Evolutionary conservation across 2,888 invertebrate genomes (phyloP).

Genomic region (Parasteatoda lunata): DNA sequence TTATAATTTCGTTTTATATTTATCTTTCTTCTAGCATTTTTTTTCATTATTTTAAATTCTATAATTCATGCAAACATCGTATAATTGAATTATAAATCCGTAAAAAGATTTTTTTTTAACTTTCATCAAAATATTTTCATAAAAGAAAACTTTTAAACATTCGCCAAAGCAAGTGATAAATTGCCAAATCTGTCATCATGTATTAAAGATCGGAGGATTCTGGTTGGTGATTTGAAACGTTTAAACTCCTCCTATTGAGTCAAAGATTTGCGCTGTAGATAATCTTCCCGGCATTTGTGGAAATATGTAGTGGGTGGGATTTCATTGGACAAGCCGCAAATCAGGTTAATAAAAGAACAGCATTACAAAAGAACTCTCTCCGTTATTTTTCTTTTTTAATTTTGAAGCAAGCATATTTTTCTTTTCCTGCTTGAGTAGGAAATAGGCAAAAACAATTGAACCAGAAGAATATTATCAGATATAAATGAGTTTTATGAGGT

Average conservation of each 20-base stretch:
- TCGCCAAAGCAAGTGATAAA: not conserved
- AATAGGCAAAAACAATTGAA: too few species aligned
- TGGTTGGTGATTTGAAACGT: conserved; percentile 40
- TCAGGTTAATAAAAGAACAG: conserved; percentile 21
- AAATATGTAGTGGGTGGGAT: conserved; percentile 32
- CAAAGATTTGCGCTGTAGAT: conserved; percentile 58
- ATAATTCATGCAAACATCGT: too few species aligned
- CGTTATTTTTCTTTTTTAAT: not conserved
- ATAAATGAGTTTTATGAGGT: too few species aligned
- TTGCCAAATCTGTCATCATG: not conserved
- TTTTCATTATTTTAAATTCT: too few species aligned
- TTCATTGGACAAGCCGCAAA: conserved; percentile 39
- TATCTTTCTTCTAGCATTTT: too few species aligned
- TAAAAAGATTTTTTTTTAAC: too few species aligned
- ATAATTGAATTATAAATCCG: too few species aligned
- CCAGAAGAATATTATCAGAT: too few species aligned
- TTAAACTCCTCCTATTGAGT: conserved; percentile 52
- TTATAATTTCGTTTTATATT: too few species aligned
- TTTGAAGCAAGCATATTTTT: not conserved
- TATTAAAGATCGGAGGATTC: not conserved
- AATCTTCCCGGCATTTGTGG: conserved; percentile 56
- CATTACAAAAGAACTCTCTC: not conserved
- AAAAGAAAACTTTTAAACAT: not conserved
- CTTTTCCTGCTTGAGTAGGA: too few species aligned
- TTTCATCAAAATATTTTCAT: not conserved